Base-by-base conservation (phyloP, 2,888 invertebrate genomes). In the Aradus depressus region DNA sequence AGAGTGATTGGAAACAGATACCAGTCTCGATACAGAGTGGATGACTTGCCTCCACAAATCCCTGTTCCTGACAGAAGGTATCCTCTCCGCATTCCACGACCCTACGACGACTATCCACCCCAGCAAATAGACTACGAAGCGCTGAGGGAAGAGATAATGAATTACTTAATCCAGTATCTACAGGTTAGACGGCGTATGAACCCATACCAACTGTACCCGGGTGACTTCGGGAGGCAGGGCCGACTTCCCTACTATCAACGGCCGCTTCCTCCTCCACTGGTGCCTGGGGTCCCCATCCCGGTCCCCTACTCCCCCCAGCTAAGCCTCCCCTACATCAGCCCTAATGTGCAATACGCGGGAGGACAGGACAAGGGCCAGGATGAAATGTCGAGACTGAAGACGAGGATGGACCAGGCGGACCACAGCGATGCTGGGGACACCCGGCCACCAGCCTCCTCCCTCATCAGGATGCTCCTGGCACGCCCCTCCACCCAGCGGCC, bases 61-160 rank as follows among this genome's bases (percentile, higher is more conserved):
- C 49, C 49, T 19, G 22, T 25, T 10, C 47, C 47, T 3, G 44
- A 31, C 16, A 31, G 28, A 12, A 14, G 50, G 12, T 14, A 51
- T 23, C 48, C 54, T n/a, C 18, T 38, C 3, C 44, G 50, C n/a
- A 35, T 21, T n/a, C 44, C 28, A 14, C 31, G 23, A 2, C 51
- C 38, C 19, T 55, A 48, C 35, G 52, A 52, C 43, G 39, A 35
- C 34, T 51, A 50, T 51, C 19, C 28, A 42, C 23, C 35, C 44
- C 43, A 41, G 34, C 52, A 44, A 34, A 47, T 54, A 6, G 58
- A 54, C 42, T 53, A 55, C 26, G 55, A 58, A 37, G 53, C 59
- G 10, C 57, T 62, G 3, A 53, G 62, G 38, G 62, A 62, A 37
- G 61, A 61, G 25, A 58, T 62, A 12, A 61, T 61, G 61, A 61